phyloP scores from a whole-genome alignment of 2,113 vertebrate species.

The Chelonoidis abingdonii region DNA sequence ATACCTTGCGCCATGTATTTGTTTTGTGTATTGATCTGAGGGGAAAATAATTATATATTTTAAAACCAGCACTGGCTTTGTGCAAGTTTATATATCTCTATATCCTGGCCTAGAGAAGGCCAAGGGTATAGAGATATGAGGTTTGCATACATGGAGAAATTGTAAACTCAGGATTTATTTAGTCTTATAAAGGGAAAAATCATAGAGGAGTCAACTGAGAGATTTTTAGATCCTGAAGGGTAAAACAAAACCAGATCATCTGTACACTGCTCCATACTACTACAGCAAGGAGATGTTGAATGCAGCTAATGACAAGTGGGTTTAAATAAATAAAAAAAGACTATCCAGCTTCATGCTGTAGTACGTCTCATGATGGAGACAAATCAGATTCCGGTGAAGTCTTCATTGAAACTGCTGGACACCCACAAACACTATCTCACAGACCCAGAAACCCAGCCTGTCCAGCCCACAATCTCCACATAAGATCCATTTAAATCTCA shows the following conservation, averaged over 20 bases:
- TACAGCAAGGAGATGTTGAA: background rate
- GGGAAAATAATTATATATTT: background rate
- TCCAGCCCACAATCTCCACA: background rate
- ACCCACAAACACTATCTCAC: background rate
- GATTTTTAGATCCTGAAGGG: constrained; percentile 22
- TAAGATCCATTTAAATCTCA: background rate
- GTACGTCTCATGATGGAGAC: background rate
- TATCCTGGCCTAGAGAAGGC: background rate
- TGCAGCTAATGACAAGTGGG: background rate
- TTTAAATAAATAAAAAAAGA: background rate
- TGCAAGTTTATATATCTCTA: too few relatives aligned
- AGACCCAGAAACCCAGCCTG: background rate
- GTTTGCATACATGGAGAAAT: background rate
- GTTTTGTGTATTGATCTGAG: background rate
- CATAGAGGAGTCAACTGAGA: background rate
- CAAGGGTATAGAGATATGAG: background rate
- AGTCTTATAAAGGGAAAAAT: constrained; percentile 7
- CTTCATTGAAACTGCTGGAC: accelerated
- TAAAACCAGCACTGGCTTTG: background rate
- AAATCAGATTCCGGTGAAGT: background rate
- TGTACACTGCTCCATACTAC: background rate
- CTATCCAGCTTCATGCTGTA: background rate
- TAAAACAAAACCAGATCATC: background rate
- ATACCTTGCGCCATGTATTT: background rate
- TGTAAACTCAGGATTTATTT: constrained; percentile 37